A percentile compares a stretch with the other conserved stretches of the same genome.
These are phyloP conservation scores for Ophraella communa DNA, from an alignment of 2,888 invertebrate genomes.

Conservation along the genomic window DNA sequence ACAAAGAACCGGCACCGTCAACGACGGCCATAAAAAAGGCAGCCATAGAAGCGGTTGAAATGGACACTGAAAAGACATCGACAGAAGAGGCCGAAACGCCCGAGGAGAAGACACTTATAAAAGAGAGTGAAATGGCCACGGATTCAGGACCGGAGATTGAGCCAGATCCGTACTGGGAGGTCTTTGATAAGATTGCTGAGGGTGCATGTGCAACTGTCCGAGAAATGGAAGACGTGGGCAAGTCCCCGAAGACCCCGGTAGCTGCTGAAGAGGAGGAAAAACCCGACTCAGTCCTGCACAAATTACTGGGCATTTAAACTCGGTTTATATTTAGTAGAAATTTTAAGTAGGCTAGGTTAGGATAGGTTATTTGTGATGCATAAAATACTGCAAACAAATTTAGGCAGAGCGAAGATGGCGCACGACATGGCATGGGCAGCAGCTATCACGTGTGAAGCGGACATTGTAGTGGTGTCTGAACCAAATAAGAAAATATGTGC, in stretches of 20 bases:
- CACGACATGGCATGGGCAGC: conserved; percentile 22
- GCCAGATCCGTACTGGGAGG: not conserved
- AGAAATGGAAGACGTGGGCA: not conserved
- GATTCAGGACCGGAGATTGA: not conserved
- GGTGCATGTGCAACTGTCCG: not conserved
- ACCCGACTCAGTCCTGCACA: no score
- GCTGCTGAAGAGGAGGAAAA: no score
- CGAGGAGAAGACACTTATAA: not conserved
- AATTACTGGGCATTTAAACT: no score
- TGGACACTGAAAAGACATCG: no score
- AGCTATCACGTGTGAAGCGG: conserved; percentile 6
- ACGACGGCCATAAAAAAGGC: not conserved
- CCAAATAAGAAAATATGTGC: no score
- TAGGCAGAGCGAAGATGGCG: conserved; percentile 9
- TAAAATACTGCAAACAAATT: conserved; percentile 9
- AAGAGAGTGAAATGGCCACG: not conserved
- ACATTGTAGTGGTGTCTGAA: no score
- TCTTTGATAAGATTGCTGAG: not conserved
- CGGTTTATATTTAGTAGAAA: no score
- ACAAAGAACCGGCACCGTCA: not conserved
- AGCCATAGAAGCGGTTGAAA: not conserved
- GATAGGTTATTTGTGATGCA: no score
- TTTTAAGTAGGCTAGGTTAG: no score
- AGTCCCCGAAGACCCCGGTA: not conserved
- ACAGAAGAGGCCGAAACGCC: no score